Conservation (phyloP, 2,113 vertebrate genomes). For the Myiozetetes cayanensis region DNA sequence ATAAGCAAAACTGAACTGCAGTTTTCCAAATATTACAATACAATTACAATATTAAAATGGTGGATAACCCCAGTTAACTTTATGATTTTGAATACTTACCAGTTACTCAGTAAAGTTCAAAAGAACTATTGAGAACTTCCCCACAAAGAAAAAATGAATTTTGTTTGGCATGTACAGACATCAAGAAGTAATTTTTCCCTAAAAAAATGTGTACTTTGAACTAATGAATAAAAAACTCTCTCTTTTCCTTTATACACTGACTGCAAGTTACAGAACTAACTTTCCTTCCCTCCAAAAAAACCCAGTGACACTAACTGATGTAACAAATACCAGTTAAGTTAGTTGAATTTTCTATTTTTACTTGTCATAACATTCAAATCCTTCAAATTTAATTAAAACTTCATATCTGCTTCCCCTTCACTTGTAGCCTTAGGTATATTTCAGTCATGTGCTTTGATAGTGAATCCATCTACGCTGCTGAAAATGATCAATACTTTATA, state of each 20-base stretch:
- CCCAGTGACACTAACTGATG: background rate
- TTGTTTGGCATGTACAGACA: background rate
- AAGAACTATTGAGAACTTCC: background rate
- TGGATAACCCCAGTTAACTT: background rate
- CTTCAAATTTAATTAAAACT: background rate
- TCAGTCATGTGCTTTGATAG: background rate
- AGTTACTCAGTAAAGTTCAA: background rate
- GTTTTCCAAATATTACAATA: background rate
- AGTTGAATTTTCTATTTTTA: background rate
- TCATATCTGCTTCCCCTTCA: background rate
- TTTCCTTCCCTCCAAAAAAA: background rate
- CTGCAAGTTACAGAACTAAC: background rate
- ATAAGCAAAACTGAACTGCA: background rate
- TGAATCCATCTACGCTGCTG: background rate
- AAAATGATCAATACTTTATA: background rate
- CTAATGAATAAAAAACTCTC: background rate
- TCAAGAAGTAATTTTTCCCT: background rate
- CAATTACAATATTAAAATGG: background rate
- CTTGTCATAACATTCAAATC: background rate
- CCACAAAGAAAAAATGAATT: background rate
- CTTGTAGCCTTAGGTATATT: background rate
- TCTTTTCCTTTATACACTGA: background rate
- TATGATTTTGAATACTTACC: background rate
- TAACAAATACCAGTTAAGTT: background rate
- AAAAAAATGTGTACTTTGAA: background rate